phyloP scores from a whole-genome alignment of 1,140 invertebrate genomes.

The Gryon sp. region DNA sequence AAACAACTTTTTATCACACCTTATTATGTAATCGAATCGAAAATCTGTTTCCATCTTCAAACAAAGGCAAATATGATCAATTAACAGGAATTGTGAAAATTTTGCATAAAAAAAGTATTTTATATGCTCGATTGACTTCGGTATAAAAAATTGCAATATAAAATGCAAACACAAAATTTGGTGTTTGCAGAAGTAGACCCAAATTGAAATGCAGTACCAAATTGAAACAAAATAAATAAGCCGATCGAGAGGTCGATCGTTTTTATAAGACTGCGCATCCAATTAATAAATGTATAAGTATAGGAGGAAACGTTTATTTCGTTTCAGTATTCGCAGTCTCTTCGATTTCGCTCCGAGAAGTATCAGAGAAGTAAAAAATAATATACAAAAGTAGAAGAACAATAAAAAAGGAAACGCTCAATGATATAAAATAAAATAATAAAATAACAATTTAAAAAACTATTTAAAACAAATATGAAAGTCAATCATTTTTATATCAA shows the following conservation, averaged over 20 bases:
- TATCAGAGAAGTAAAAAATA: constrained; percentile 2
- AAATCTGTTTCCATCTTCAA: constrained; percentile 47
- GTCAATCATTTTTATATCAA: too few species aligned
- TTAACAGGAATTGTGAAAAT: constrained; percentile 52
- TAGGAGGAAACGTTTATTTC: constrained; percentile 61
- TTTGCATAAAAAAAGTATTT: constrained; percentile 46
- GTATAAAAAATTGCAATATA: constrained; percentile 9
- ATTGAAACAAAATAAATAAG: constrained; percentile 29
- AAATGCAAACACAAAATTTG: too few species aligned
- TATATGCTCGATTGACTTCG: constrained; percentile 32
- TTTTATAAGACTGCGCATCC: constrained; percentile 77
- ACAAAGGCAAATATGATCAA: constrained; percentile 52
- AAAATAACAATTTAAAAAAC: too few species aligned
- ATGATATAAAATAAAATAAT: constrained; percentile 1
- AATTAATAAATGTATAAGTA: constrained; percentile 71
- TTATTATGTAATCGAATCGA: constrained; percentile 6
- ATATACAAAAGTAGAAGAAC: constrained; percentile 4
- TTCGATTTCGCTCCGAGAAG: constrained; percentile 54
- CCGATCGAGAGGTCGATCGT: constrained; percentile 38
- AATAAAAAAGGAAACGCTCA: constrained; percentile 2
- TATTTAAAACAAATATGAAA: too few species aligned
- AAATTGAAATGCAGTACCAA: constrained; percentile 43
- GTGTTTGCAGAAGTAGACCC: too few species aligned
- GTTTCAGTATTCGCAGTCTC: constrained; percentile 69
- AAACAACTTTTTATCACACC: constrained; percentile 23